Evolutionary conservation across 2,113 vertebrate genomes (phyloP), one percentile per base, ranked within the genome.

Genomic region (Lophochroa leadbeateri): DNA sequence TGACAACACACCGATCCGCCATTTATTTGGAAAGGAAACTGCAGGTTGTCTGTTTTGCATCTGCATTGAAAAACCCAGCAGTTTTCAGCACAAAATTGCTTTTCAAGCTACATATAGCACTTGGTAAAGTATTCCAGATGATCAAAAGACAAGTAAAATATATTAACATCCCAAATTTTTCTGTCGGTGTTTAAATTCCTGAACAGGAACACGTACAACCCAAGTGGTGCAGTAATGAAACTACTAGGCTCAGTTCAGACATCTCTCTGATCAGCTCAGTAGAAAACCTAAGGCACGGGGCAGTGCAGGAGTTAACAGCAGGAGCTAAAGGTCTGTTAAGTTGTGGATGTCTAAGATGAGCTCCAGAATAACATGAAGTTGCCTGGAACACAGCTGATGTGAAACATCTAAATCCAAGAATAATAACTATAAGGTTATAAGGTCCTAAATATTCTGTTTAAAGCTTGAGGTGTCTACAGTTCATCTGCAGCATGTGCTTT

Each of bases 381-480:
- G 52, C 83, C 60, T 6, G 24, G 58, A 81, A 77, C 58, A 77
- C 31, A 90, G 88, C 31, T 53, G 75, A 53, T 70, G 61, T 52
- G 74, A 93, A 84, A 64, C 21, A 57, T 64, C 43, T 92, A 82
- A 86, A 79, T 89, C 86, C 86, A 92, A 82, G 74, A 92, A 89
- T 82, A 95, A 95, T 75, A 94, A 41, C 43, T 0, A 0, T 5
- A 35, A 60, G 58, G 47, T 90, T 91, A 44, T 1, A 75, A 49
- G 24, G 50, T 55, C 60, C 3, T 41, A 91, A 94, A 60, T 84
- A 91, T 86, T 83, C 69, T 82, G 47, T 44, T 95, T 60, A 84
- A 94, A 94, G 9, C 43, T 77, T 74, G 27, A 85, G 55, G 21
- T 39, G 24, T 64, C 75, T 74, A 37, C 55, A 65, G 44, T 88